phyloP scores from a whole-genome alignment of 53 echinoderm and acorn worm species.

The Pentamera pediparva region DNA sequence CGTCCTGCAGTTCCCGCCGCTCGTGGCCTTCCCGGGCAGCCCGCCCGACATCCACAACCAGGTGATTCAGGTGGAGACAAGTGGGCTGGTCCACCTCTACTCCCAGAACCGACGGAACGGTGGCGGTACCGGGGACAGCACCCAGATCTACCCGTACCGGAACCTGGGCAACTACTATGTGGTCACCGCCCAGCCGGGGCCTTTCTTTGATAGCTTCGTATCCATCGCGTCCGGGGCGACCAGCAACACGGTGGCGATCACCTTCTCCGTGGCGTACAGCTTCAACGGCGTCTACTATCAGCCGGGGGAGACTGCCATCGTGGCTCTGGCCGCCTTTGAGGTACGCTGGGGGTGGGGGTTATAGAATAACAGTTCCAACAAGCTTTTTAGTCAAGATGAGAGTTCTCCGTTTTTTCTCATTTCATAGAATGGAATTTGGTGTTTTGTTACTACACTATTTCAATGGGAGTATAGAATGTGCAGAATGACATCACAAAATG shows the following conservation, averaged over 20 bases:
- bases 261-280: not conserved
- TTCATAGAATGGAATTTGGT: too few relatives aligned
- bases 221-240: not conserved
- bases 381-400: too few relatives aligned
- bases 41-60: not conserved
- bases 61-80: not conserved
- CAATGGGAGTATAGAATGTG: too few relatives aligned
- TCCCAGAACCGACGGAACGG: slow-evolving; percentile 4
- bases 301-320: not conserved
- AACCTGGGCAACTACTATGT: slow-evolving; percentile 29
- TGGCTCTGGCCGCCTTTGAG: not conserved
- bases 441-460: too few relatives aligned
- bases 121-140: not conserved
- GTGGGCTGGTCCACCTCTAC: not conserved
- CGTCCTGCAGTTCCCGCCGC: not conserved
- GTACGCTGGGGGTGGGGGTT: too few relatives aligned
- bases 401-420: too few relatives aligned
- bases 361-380: too few relatives aligned
- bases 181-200: not conserved
- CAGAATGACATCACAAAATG: too few relatives aligned
- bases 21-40: not conserved
- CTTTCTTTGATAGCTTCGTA: slow-evolving; percentile 3
- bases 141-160: slow-evolving; percentile 6
- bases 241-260: not conserved
- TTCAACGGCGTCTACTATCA: not conserved